Conservation (phyloP, 2,113 vertebrate genomes). For the Typhlomys cinereus region DNA sequence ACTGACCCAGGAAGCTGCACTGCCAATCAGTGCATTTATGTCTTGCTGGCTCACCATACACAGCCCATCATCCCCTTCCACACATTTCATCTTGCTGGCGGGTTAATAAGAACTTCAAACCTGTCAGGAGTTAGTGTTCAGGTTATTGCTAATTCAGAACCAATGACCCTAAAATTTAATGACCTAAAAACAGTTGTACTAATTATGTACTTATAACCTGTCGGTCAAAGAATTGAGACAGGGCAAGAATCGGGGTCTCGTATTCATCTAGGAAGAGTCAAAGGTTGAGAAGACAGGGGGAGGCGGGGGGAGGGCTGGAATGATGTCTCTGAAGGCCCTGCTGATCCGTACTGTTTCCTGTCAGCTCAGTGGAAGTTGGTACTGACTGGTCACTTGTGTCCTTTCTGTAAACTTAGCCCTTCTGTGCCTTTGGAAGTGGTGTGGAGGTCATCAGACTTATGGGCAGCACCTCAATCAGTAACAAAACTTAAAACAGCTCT, state of each 20-base stretch:
- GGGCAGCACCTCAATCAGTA: background rate
- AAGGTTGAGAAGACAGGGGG: no score
- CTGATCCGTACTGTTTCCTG: background rate
- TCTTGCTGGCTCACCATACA: slow-evolving; percentile 31
- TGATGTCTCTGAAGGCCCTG: background rate
- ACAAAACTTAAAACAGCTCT: background rate
- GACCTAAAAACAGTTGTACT: background rate
- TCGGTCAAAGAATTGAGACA: background rate
- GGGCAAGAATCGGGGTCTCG: background rate
- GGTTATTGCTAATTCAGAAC: background rate
- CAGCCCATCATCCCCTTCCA: background rate
- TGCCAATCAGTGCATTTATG: background rate
- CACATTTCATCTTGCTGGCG: slow-evolving; percentile 47
- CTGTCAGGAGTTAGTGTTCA: background rate
- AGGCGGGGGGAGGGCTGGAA: no score
- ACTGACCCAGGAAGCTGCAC: background rate
- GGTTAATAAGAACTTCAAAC: background rate
- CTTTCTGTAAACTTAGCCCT: background rate
- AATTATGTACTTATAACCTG: background rate
- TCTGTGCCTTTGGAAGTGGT: no score
- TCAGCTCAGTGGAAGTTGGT: background rate
- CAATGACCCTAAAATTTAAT: background rate
- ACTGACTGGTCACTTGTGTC: background rate
- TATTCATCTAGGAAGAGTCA: background rate
- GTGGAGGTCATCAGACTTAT: background rate